Base-by-base conservation (phyloP, 2,113 vertebrate genomes). In the Sinocyclocheilus anshuiensis region DNA sequence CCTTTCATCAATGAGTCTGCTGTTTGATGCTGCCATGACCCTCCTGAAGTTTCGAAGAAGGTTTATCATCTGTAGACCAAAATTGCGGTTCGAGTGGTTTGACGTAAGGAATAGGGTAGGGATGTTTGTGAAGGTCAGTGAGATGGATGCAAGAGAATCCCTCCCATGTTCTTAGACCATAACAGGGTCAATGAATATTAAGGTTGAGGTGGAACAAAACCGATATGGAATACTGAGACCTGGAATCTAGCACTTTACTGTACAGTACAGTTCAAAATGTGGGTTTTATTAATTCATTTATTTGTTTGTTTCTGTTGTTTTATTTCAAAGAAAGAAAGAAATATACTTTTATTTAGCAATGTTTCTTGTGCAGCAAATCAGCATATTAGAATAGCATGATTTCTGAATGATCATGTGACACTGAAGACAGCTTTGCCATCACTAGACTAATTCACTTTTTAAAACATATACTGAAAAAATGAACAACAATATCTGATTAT, bases 61-160 rank as follows among this genome's bases (percentile, higher is more conserved):
- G 71, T 91, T 87, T 86, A 86, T 90, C 89, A 91, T 88, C 61
- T 84, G 71, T 59, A 85, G 53, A 59, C 59, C 22, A 86, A 89
- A 88, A 86, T 86, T 83, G 78, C 75, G 29, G 45, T 67, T 74
- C 42, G 26, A 61, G 18, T 39, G 42, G 12, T 67, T 82, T 86
- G 83, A 89, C 85, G 83, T 81, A 84, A 87, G 69, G 71, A 83
- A 88, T 84, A 79, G 71, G 79, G 75, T 63, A 20, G 33, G 77
- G 48, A 78, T 71, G 45, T 79, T 67, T 82, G 59, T 77, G 81
- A 85, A 90, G 89, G 85, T 87, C 85, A 89, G 16, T n/a, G n/a
- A 87, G 87, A 87, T 91, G 77, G 59, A 86, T 86, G 79, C 39
- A 16, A 76, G 69, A 87, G 24, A 67, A 72, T 33, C 63, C 61